Percentiles rank a stretch among this genome's conserved stretches.
Conservation (phyloP, 2,113 vertebrate genomes). For the Scartelaos histophorus region DNA sequence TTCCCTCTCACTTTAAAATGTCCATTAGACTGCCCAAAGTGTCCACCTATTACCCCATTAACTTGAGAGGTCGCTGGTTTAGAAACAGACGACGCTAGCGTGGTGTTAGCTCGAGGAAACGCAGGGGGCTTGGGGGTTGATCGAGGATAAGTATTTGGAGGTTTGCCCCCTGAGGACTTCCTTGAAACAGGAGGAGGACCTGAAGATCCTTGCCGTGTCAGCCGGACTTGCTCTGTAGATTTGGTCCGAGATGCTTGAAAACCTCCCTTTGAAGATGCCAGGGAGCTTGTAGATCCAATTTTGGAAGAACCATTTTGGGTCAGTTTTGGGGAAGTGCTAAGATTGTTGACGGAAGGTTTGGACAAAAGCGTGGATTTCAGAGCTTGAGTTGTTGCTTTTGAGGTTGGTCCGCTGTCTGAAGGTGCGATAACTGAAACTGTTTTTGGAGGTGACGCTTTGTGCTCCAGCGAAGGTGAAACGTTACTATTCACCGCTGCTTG, state of each 20-base stretch:
- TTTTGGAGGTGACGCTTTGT: conserved; percentile 39
- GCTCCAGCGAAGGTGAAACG: conserved; percentile 66
- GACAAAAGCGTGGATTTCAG: conserved; percentile 49
- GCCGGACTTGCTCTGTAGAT: conserved; percentile 34
- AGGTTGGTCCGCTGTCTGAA: conserved; percentile 32
- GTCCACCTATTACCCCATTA: conserved; percentile 55
- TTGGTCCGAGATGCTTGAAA: conserved; percentile 37
- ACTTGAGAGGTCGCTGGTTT: conserved; percentile 50
- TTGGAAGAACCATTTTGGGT: conserved; percentile 35
- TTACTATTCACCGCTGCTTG: conserved; percentile 77
- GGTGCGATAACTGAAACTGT: conserved; percentile 46
- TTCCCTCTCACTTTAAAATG: conserved; percentile 68
- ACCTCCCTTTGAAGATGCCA: conserved; percentile 23
- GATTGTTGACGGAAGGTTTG: conserved; percentile 31
- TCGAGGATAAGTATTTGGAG: conserved; percentile 76
- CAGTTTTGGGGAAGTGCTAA: conserved; percentile 56
- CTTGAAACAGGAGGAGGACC: conserved; percentile 53
- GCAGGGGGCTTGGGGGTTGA: conserved; percentile 64
- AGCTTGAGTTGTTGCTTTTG: conserved; percentile 27
- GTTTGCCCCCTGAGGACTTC: conserved; percentile 55
- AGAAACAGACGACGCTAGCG: conserved; percentile 55
- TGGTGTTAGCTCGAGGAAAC: conserved; percentile 70
- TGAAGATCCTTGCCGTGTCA: conserved; percentile 40
- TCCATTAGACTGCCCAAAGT: conserved; percentile 74
- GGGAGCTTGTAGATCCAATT: conserved; percentile 34